Percentiles rank a stretch among this genome's conserved stretches.
phyloP scores from a whole-genome alignment of 2,888 invertebrate genomes.

The Mamestra brassicae region DNA sequence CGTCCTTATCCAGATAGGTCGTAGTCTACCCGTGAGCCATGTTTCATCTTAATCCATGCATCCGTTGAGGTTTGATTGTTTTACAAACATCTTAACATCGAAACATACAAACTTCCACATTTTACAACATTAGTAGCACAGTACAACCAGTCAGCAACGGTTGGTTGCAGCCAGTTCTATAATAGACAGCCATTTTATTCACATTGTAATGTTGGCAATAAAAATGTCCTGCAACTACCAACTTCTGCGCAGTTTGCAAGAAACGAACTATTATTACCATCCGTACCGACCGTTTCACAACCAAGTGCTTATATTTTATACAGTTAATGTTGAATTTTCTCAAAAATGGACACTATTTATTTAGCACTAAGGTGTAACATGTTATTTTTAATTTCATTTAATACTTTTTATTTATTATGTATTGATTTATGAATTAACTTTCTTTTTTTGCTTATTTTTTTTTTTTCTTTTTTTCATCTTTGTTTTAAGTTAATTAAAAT shows the following conservation, averaged over 20 bases:
- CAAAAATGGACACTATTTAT: slow-evolving; percentile 9
- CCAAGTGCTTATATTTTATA: slow-evolving; percentile 36
- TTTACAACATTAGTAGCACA: background rate
- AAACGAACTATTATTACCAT: slow-evolving; percentile 49
- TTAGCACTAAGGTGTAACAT: slow-evolving; percentile 3
- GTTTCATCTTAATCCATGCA: too few species aligned
- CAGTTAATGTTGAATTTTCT: slow-evolving; percentile 28
- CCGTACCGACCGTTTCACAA: slow-evolving; percentile 37
- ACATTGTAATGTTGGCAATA: slow-evolving; percentile 62
- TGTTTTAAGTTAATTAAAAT: slow-evolving; percentile 16
- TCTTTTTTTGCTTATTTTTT: background rate
- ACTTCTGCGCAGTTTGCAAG: slow-evolving; percentile 45
- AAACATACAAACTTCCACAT: background rate
- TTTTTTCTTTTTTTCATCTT: background rate
- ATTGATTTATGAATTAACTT: too few species aligned
- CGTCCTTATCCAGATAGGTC: too few species aligned
- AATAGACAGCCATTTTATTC: slow-evolving; percentile 54
- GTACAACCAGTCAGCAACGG: slow-evolving; percentile 10
- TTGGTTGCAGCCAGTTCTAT: slow-evolving; percentile 37
- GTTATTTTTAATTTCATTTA: background rate
- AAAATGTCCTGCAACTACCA: slow-evolving; percentile 55
- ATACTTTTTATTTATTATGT: too few species aligned
- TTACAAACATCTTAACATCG: background rate
- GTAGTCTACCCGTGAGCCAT: too few species aligned
- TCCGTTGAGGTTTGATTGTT: too few species aligned